A percentile compares a stretch with the other conserved stretches of the same genome.
Conservation (phyloP, 2,888 invertebrate species). For the Sinotaia quadrata region DNA sequence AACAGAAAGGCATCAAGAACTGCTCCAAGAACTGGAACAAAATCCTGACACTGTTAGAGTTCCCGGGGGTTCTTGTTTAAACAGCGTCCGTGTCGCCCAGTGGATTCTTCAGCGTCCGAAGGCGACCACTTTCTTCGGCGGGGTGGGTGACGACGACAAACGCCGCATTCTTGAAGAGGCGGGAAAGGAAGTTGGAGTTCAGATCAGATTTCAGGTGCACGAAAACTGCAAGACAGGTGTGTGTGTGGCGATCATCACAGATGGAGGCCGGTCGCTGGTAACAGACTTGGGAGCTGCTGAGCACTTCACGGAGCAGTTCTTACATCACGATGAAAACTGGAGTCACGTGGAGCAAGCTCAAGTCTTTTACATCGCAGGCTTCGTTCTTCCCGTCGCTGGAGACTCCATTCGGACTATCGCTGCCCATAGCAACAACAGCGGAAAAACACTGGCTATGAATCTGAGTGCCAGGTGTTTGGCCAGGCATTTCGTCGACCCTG, state of each 20-base stretch:
- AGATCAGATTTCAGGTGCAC: constrained; percentile 87
- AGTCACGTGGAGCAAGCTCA: constrained; percentile 83
- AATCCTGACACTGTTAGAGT: constrained; percentile 79
- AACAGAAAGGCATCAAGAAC: constrained; percentile 86
- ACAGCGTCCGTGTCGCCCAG: constrained; percentile 90
- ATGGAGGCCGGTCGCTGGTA: constrained; percentile 87
- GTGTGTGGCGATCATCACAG: constrained; percentile 94
- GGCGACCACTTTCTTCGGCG: constrained; percentile 90
- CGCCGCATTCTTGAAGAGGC: constrained; percentile 86
- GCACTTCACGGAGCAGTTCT: constrained; percentile 83
- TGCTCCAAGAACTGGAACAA: constrained; percentile 77
- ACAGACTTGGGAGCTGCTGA: constrained; percentile 97
- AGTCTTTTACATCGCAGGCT: constrained; percentile 93
- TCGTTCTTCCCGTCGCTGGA: constrained; percentile 95
- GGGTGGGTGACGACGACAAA: constrained; percentile 92
- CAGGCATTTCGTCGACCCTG: constrained; percentile 85
- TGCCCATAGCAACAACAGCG: constrained; percentile 80
- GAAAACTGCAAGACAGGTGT: constrained; percentile 83
- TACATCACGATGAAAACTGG: constrained; percentile 82
- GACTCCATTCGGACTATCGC: constrained; percentile 88
- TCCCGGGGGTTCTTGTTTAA: constrained; percentile 96
- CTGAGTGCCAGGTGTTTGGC: constrained; percentile 95
- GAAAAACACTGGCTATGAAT: constrained; percentile 90
- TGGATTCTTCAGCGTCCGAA: constrained; percentile 90
- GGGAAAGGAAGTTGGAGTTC: constrained; percentile 86